Base-by-base conservation (phyloP, 2,113 vertebrate genomes). In the Dromiciops gliroides region DNA sequence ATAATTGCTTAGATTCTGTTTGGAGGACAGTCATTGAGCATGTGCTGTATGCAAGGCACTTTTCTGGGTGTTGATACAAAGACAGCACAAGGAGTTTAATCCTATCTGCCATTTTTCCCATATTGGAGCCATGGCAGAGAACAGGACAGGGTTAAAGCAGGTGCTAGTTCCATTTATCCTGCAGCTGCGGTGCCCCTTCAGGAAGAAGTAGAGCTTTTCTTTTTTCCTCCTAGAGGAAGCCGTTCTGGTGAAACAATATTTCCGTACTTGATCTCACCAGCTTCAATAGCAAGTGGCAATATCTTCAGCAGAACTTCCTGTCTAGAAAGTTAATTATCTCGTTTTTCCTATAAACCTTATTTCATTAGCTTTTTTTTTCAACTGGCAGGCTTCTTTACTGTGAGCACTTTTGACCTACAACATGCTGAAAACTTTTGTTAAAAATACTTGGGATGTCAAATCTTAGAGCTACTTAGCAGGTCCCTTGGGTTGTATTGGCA, bases 161-260 rank as follows among this genome's bases (percentile, higher is more conserved):
- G 14, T 94, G 83, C 28, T 95, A 83, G 89, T 93, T 94, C 92
- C n/a, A 31, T 95, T 97, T 95, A 52, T 96, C 93, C 92, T 95
- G 53, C 19, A 95, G 88, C 50, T 95, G 89, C 10, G 14, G 14
- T 95, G 49, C 51, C 19, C n/a, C 31, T 92, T n/a, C 49, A 95
- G 94, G 25, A 95, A 92, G 49, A 89, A 92, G 53, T 12, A 96
- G 31, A 95, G 14, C n/a, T 94, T 97, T 92, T 95, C 53, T 0
- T 92, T 49, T 48, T 90, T 90, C 16, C 67, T 44, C 47, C 25
- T 49, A 49, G 48, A 48, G 48, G 22, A 47, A 90, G 89, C 48
- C 16, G 51, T 52, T 60, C 26, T 92, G 91, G 91, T 92, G 56
- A 75, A 83, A 75, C 48, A 50, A 49, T 67, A 92, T 83, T 50